Evolutionary conservation across 2,797 vertebrate species (phyloP), one percentile per base, ranked within the genome.

Genomic region (Siniperca scherzeri): DNA sequence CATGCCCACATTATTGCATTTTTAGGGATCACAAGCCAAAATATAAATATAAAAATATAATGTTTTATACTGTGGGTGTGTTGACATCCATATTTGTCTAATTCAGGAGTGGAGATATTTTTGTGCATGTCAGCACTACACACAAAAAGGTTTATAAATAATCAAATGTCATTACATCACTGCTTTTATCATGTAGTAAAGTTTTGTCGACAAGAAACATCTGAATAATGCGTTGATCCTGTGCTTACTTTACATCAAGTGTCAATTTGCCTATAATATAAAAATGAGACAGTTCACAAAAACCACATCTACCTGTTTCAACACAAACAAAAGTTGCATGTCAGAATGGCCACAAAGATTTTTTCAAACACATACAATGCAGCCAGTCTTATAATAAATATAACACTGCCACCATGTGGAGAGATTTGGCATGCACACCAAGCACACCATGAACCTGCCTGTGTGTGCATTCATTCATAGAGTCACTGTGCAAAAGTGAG

Each of bases 401-500:
- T 27, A 87, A 89, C 89, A 90, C 75, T 89, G 87, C 91, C 94
- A 88, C 84, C 86, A 22, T 89, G 90, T 95, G 95, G 87, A 87
- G 30, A 82, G 61, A 80, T 42, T 30, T 25, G 74, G 87, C 89
- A 92, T 91, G 90, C 91, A 81, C 70, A 81, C 30, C 48, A 64
- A 64, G 90, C 91, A 80, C 70, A 81, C 30, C 48, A 64, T 62
- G 55, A 81, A 66, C 67, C 85, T 53, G 66, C 53, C 66, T 44
- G 65, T 81, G 80, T 78, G 74, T 77, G 53, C 27, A 44, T 61
- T n/a, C 83, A 88, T 67, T 77, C 59, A 88, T 8, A 52, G 56
- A 74, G 36, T 67, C 10, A 75, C 52, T 75, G 65, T 74, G 78
- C 59, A n/a, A 6, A 42, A 55, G 77, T 74, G 67, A 74, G 67